These are phyloP conservation scores for Dryococelus australis DNA, from an alignment of 2,888 invertebrate genomes.

Conservation along the genomic window DNA sequence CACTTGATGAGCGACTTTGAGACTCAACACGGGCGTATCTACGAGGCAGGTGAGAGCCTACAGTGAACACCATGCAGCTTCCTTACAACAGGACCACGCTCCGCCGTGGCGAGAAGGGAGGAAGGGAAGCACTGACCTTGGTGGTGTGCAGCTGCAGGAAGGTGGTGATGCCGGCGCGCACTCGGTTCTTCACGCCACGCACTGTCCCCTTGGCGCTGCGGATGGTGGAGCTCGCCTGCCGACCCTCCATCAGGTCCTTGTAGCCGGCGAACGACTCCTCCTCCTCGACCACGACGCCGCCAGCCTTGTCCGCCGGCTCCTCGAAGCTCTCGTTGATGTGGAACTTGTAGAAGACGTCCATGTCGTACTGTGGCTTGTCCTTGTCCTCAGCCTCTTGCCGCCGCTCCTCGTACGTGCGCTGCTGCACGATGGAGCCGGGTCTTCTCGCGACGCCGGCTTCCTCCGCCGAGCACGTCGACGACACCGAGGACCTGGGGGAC, in stretches of 20 bases:
- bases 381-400: conserved; percentile 49
- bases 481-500: background rate
- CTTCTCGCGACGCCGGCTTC: background rate
- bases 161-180: conserved; percentile 94
- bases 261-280: conserved; percentile 80
- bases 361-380: conserved; percentile 63
- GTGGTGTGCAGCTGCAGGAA: conserved; percentile 83
- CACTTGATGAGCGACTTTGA: too few species aligned
- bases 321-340: conserved; percentile 72
- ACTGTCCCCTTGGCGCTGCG: conserved; percentile 92
- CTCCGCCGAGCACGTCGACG: background rate
- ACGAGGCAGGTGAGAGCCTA: too few species aligned
- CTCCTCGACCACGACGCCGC: conserved; percentile 57
- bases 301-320: conserved; percentile 27
- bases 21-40: too few species aligned
- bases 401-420: conserved; percentile 74
- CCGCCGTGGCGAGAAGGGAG: too few species aligned
- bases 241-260: conserved; percentile 70
- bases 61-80: too few species aligned
- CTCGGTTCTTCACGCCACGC: conserved; percentile 92
- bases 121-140: conserved; percentile 72
- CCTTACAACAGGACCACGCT: too few species aligned
- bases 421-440: conserved; percentile 62
- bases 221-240: conserved; percentile 77
- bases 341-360: conserved; percentile 83